A percentile compares a stretch with the other conserved stretches of the same genome.
phyloP scores from a whole-genome alignment of 2,888 invertebrate genomes.

The Pollenia labialis region DNA sequence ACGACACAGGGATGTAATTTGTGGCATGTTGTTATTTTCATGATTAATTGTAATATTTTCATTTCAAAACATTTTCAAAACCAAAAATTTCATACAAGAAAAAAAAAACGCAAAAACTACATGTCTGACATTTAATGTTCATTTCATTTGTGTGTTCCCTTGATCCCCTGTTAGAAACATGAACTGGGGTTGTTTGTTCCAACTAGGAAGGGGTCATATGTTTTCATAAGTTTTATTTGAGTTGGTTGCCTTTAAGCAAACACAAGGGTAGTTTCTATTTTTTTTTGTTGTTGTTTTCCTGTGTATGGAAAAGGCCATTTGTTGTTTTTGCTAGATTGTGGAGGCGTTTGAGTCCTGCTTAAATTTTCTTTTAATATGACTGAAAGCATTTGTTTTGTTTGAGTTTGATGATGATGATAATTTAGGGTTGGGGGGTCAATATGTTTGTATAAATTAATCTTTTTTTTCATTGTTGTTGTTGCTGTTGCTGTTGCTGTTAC shows the following conservation, averaged over 20 bases:
- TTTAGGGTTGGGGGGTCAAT: conserved; percentile 50
- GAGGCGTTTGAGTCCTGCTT: conserved; percentile 60
- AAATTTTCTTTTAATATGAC: conserved; percentile 68
- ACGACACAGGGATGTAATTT: conserved; percentile 71
- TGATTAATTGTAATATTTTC: conserved; percentile 74
- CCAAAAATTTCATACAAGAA: conserved; percentile 17
- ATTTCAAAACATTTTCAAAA: conserved; percentile 59
- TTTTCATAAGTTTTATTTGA: conserved; percentile 54
- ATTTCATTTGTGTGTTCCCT: conserved; percentile 15
- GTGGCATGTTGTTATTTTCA: conserved; percentile 75
- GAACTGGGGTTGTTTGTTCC: conserved; percentile 32
- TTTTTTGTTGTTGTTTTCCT: background rate
- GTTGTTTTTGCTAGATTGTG: conserved; percentile 41
- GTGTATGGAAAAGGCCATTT: conserved; percentile 48
- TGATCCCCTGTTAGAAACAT: background rate
- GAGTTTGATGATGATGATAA: background rate
- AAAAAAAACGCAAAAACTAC: conserved; percentile 18
- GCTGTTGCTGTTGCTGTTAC: background rate
- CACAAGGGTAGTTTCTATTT: conserved; percentile 51
- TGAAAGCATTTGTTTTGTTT: conserved; percentile 52
- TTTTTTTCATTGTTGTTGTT: conserved; percentile 33
- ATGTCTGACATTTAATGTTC: conserved; percentile 56
- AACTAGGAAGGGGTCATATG: conserved; percentile 62
- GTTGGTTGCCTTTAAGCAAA: conserved; percentile 16
- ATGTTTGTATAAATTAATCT: conserved; percentile 62